These are phyloP conservation scores for Microtus oregoni DNA, from an alignment of 2,113 vertebrate species.

Conservation along the genomic window DNA sequence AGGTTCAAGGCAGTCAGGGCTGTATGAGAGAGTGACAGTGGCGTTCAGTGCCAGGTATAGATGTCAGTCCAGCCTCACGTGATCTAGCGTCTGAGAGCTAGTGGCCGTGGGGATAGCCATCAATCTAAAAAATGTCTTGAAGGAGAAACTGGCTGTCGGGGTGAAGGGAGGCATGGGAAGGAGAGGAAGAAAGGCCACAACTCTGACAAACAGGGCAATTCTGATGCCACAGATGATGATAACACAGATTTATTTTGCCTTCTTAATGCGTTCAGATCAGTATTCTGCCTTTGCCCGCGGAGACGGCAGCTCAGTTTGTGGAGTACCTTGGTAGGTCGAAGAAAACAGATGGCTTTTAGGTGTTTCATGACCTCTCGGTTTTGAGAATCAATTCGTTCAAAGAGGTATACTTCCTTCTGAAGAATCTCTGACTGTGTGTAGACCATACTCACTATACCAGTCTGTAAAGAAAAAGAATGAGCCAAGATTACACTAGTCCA, in stretches of 20 bases:
- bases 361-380: slow-evolving; percentile 96
- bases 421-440: slow-evolving; percentile 99
- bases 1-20: background rate
- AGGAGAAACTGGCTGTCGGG: slow-evolving; percentile 25
- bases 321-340: slow-evolving; percentile 95
- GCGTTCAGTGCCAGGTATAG: background rate
- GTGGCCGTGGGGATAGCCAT: background rate
- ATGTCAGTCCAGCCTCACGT: slow-evolving; percentile 8
- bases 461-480: slow-evolving; percentile 84
- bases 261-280: slow-evolving; percentile 36
- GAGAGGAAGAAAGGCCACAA: slow-evolving; percentile 33
- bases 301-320: background rate
- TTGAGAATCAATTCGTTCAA: slow-evolving; percentile 95
- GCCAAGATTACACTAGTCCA: slow-evolving; percentile 12
- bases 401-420: slow-evolving; percentile 97
- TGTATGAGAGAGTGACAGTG: background rate
- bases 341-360: slow-evolving; percentile 96
- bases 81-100: background rate
- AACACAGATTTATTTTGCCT: slow-evolving; percentile 70
- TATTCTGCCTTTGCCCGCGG: background rate
- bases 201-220: slow-evolving; percentile 32
- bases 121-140: slow-evolving; percentile 9
- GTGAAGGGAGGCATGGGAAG: slow-evolving; percentile 25
- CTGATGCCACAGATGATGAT: slow-evolving; percentile 46
- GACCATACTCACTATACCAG: slow-evolving; percentile 96